Percentiles rank a stretch among this genome's conserved stretches.
Evolutionary conservation across 2,797 vertebrate species (phyloP).

Genomic region (Sphenopsis melanotis): DNA sequence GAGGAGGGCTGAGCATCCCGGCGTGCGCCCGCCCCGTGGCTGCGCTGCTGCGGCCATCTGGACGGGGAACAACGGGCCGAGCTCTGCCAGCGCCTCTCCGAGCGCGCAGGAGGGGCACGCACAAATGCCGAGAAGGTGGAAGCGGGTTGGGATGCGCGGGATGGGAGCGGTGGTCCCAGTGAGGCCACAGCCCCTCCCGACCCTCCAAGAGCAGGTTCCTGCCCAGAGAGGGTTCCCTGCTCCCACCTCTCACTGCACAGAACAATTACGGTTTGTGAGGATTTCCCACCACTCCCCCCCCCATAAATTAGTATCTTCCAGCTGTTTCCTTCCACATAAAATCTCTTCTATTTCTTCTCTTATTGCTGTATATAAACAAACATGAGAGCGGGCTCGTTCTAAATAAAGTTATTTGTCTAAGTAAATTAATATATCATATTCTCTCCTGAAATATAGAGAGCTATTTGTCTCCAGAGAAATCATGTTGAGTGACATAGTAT

Average conservation of each 20-base stretch:
- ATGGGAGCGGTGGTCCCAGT: accelerated
- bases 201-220: accelerated
- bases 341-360: neutral
- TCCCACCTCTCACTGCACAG: neutral
- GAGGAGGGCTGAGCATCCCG: neutral
- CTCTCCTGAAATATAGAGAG: slow-evolving; percentile 64
- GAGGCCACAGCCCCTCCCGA: neutral
- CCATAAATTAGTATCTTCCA: neutral
- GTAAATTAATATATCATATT: slow-evolving; percentile 70
- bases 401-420: slow-evolving; percentile 70
- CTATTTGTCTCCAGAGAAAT: slow-evolving; percentile 73
- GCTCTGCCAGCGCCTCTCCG: neutral
- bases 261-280: neutral
- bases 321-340: slow-evolving; percentile 20
- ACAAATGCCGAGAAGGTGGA: neutral
- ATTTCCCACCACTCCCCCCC: neutral
- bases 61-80: neutral
- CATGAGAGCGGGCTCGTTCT: slow-evolving; percentile 23
- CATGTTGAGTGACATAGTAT: slow-evolving; percentile 62
- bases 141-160: neutral
- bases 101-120: neutral
- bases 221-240: neutral
- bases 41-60: neutral
- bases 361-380: slow-evolving; percentile 55
- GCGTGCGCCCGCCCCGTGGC: neutral